phyloP scores from a whole-genome alignment of 2,888 invertebrate species.

The Euspilapteryx auroguttella region DNA sequence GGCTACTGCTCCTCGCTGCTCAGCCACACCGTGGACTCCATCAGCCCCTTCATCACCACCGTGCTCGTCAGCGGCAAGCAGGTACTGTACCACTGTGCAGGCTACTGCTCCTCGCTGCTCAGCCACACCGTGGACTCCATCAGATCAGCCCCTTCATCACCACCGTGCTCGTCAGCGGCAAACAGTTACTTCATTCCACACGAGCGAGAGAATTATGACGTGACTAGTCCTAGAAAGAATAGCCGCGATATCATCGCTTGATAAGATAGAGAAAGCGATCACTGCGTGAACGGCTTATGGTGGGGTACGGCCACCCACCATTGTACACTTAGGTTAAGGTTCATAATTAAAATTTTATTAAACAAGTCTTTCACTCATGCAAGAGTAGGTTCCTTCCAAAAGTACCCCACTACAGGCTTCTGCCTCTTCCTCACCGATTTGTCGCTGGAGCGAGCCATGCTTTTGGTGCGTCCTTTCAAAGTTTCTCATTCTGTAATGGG shows the following conservation, averaged over 20 bases:
- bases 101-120: slow-evolving; percentile 72
- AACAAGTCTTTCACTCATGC: too few relatives aligned
- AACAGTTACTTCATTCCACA: slow-evolving; percentile 75
- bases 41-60: slow-evolving; percentile 97
- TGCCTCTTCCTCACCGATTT: slow-evolving; percentile 95
- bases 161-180: slow-evolving; percentile 58
- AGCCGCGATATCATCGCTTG: too few relatives aligned
- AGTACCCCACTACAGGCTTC: too few relatives aligned
- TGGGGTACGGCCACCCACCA: too few relatives aligned
- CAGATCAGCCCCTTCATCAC: slow-evolving; percentile 99
- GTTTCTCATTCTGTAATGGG: too few relatives aligned
- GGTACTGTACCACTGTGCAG: slow-evolving; percentile 38
- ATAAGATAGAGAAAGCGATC: too few relatives aligned
- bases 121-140: slow-evolving; percentile 96
- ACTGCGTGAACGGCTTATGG: too few relatives aligned
- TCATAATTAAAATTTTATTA: too few relatives aligned
- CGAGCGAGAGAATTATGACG: slow-evolving; percentile 30
- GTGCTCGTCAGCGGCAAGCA: slow-evolving; percentile 98
- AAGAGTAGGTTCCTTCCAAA: too few relatives aligned
- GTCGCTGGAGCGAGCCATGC: too few relatives aligned
- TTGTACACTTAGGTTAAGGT: too few relatives aligned
- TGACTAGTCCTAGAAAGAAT: background rate
- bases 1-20: slow-evolving; percentile 93
- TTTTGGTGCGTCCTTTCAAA: too few relatives aligned
- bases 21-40: slow-evolving; percentile 94